Evolutionary conservation across 2,113 vertebrate genomes (phyloP), one percentile per base, ranked within the genome.

Genomic region (Anarhynchus alexandrinus): DNA sequence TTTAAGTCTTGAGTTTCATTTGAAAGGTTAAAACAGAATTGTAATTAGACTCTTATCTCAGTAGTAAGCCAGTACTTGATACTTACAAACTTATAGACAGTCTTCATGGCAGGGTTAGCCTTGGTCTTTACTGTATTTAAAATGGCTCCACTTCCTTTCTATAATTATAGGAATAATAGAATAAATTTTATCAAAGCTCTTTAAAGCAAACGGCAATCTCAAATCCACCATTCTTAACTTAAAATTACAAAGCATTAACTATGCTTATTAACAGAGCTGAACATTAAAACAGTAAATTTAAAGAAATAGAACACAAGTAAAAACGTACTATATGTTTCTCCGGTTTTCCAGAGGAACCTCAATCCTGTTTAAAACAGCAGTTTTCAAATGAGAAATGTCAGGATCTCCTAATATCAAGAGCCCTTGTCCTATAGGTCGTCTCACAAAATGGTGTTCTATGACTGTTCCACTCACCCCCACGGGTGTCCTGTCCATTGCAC

Each of bases 71-170:
- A 45, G 57, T 54, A 76, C 95, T 82, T 45, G 17, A 15, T 97
- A 98, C 99, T 99, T 98, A 99, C 99, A 98, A 99, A 99, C 97
- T 99, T 99, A 97, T 99, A 99, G 95, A 99, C 99, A 3, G 98
- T 99, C 98, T 99, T 99, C 99, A 99, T 99, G 66, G 99, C 99
- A 3, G 99, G 99, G 93, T 99, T 99, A 23, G 99, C 99, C 97
- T 99, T 99, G 15, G 99, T 99, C 98, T 98, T 99, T 92, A 99
- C 98, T 5, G 99, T 99, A 94, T 99, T 99, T 94, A 99, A 98
- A 96, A 99, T 99, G 65, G 99, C 99, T n/a, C 99, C 99, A 19
- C 99, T 99, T 92, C 99, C 99, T 98, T 99, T 99, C 99, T 99
- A 67, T 96, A 96, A 98, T 93, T 96, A 94, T 22, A 95, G 85